Conservation (phyloP, 2,797 vertebrate genomes). For the Periophthalmus magnuspinnatus region DNA sequence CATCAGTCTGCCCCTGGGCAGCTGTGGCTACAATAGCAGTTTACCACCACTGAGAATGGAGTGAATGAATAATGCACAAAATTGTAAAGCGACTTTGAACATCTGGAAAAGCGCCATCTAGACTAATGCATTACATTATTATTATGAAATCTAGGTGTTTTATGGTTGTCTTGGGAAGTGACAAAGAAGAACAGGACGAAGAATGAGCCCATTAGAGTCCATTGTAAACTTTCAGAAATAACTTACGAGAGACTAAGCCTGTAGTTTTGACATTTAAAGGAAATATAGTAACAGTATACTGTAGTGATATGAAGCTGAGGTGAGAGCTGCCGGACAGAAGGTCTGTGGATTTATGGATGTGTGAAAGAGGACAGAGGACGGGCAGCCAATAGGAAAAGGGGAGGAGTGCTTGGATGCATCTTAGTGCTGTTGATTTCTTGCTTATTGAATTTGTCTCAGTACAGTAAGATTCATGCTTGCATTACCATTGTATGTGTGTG, state of each 20-base stretch:
- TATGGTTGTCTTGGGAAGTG: background rate
- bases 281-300: background rate
- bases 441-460: background rate
- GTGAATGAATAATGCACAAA: too few species aligned
- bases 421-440: background rate
- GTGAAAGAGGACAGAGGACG: background rate
- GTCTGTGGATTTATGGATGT: background rate
- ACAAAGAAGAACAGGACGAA: background rate
- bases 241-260: background rate
- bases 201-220: background rate
- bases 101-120: too few species aligned
- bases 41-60: too few species aligned
- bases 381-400: background rate
- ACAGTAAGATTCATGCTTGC: background rate
- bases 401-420: background rate
- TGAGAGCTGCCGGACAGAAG: background rate
- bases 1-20: too few species aligned
- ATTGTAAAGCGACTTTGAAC: too few species aligned
- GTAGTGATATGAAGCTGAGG: background rate
- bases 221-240: background rate
- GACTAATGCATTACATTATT: too few species aligned
- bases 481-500: slow-evolving; percentile 2
- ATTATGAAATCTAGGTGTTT: background rate
- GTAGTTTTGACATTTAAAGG: background rate
- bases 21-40: too few species aligned